Base-by-base conservation (phyloP, 2,888 invertebrate species). In the Euphydryas editha region DNA sequence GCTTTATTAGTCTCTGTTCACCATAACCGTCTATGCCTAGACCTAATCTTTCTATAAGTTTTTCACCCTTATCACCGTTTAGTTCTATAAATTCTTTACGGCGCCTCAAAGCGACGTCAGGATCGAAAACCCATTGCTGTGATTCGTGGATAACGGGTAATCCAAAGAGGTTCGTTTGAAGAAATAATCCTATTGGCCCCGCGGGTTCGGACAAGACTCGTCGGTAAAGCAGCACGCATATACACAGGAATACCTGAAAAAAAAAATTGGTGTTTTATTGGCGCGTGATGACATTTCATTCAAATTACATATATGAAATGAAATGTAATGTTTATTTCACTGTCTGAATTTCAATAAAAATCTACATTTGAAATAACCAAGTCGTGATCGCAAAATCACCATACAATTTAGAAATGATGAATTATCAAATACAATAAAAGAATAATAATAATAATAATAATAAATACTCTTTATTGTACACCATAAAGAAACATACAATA, bases 11-110 rank as follows among this genome's bases (percentile, higher is more conserved):
- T 63, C 95, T 85, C 72, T 94, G 92, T 36, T 93, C 86, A 42
- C 94, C 93, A n/a, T 87, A 90, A 0, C 95, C 95, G 78, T 95
- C 95, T 18, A 90, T 82, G 0, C 95, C 95, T 64, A 95, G 83
- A 0, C 95, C 96, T 8, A 95, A 76, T 71, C 94, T 90, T 76
- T 95, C 95, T 8, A 96, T 95, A 11, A 95, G 86, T 65, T 92
- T 93, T 68, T 94, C 94, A 2, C 95, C 95, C 70, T 93, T 93
- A 67, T 90, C 88, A 0, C 96, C 96, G 76, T 96, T 94, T 1
- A 94, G 75, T 68, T 91, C 93, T 69, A 94, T 93, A 77, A 95
- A 96, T 68, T 93, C 93, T 59, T 85, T 92, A 54, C 95, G 89
- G 63, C 95, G 90, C 70, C 94, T 90, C 68, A 91, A 78, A 0